Conservation (phyloP, 2,113 vertebrate species). For the Bujurquina vittata region DNA sequence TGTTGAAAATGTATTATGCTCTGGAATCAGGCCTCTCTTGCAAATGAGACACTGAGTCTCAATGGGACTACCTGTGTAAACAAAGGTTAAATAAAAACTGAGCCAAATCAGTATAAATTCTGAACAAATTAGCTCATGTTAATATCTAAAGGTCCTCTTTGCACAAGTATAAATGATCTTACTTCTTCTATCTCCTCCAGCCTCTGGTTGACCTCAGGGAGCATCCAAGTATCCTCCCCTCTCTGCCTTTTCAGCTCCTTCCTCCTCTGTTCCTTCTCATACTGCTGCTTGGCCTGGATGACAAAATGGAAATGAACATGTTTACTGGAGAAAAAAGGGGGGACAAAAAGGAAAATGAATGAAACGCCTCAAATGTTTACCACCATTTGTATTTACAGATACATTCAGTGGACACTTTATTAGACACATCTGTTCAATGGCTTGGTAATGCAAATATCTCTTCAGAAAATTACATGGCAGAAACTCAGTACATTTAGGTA, state of each 20-base stretch:
- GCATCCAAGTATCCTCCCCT: conserved; percentile 80
- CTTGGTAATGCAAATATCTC: background rate
- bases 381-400: background rate
- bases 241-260: conserved; percentile 74
- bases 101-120: background rate
- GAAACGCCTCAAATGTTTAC: background rate
- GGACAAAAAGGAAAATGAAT: background rate
- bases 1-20: too few relatives aligned
- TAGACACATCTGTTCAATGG: background rate
- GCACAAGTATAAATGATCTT: conserved; percentile 20
- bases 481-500: too few relatives aligned
- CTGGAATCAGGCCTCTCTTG: too few relatives aligned
- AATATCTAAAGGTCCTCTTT: background rate
- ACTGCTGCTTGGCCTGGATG: conserved; percentile 60
- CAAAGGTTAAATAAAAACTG: background rate
- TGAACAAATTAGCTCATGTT: background rate
- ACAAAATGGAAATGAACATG: background rate
- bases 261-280: conserved; percentile 69
- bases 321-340: too few relatives aligned
- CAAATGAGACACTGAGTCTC: too few relatives aligned
- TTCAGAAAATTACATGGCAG: background rate
- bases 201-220: conserved; percentile 72
- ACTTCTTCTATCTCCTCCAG: conserved; percentile 75
- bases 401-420: background rate
- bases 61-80: too few relatives aligned